Evolutionary conservation across 2,797 vertebrate genomes (phyloP), one percentile per base, ranked within the genome.

Genomic region (Oceanodroma leucorhoa): DNA sequence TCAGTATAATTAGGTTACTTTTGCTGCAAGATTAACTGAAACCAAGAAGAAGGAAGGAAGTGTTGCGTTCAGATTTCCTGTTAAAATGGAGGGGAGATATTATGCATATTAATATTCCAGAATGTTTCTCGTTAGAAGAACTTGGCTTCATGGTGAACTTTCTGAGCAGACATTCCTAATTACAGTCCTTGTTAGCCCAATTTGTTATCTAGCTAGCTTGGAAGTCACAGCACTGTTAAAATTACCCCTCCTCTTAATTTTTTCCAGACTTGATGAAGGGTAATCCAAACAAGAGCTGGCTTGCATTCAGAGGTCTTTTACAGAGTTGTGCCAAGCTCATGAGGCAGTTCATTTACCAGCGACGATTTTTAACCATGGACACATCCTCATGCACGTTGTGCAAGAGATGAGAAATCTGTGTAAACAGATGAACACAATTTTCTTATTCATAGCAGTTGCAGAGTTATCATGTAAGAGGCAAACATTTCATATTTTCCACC

Each of bases 211-310:
- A 91, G 77, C 62, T 89, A 87, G 62, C 64, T 83, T 94, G 76
- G 67, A 95, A 92, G 96, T 80, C 95, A 89, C 36, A 87, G 92
- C 58, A 51, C 66, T 65, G 90, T 81, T 84, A 95, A 95, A 94
- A 87, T 94, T 94, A 89, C 88, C 92, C 79, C 73, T 84, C 60
- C 51, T 64, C 53, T 83, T 91, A 94, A 92, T 65, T 92, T 90
- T 89, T 96, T 87, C 89, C 93, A 96, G 87, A 91, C 46, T 55
- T 67, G 55, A 65, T 75, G 77, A 80, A 89, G 71, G 92, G 51
- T 50, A 93, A 93, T 84, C 83, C 78, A 90, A 89, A 77, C 90
- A 96, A 93, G 95, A 92, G 71, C 75, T 96, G 96, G 94, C 91
- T 94, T 85, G 70, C 71, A 30, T 93, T 93, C 86, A 70, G 53